Base-by-base conservation (phyloP, 1,140 invertebrate genomes). In the Pseudomyrmex pallidus region DNA sequence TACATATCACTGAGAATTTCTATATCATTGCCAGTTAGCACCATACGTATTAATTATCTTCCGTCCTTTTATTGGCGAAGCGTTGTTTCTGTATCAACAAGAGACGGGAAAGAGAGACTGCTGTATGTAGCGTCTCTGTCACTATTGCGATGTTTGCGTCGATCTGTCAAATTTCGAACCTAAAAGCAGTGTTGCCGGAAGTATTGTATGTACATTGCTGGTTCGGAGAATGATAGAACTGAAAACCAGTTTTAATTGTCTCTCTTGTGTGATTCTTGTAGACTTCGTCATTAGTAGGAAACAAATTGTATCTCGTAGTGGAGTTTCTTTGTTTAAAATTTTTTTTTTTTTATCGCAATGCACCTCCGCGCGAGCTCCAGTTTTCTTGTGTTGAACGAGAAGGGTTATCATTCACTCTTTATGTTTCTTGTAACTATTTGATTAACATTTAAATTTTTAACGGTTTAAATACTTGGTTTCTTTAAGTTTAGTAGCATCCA, bases 161-260 rank as follows among this genome's bases (percentile, higher is more conserved):
- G 80, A 84, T 86, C 56, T 62, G 59, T 87, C 25, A 61, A 83
- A 87, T 87, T 87, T 86, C 54, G 76, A 88, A 88, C 86, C 1
- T 82, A 88, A 88, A 88, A 87, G 82, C 87, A 82, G 87, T 85
- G 66, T 78, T 59, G 56, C 62, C 83, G 74, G 15, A 62, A 50
- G 46, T 73, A 46, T 59, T 57, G 56, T 7, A 35, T 74, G 50
- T 77, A 12, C 13, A 56, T 44, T 17, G 15, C 44, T 17, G 20
- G 68, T 63, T 61, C 68, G 61, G 70, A 13, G 50, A 87, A 85
- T 67, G 50, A 7, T 74, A 56, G 22, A 88, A 88, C 86, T 78
- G 68, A 88, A 88, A 88, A 85, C 83, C 84, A 35, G 86, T 88
- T 88, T 67, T 74, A 85, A 84, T 25, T 22, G 5, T 44, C 74